Evolutionary conservation across 2,888 invertebrate species (phyloP).

Genomic region (Lasioglossum vierecki): DNA sequence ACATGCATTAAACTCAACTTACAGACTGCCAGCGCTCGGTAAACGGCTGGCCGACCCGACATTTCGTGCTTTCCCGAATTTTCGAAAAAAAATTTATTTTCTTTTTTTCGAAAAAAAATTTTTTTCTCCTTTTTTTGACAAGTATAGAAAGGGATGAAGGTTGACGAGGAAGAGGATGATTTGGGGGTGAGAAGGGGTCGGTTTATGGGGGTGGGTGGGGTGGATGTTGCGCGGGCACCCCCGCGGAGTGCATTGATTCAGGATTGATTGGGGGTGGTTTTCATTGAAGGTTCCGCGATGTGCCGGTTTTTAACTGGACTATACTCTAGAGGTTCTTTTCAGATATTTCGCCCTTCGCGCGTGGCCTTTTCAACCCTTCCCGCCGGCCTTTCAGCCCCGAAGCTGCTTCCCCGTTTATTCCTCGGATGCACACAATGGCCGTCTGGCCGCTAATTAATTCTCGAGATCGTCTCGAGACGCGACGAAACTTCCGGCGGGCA

Average conservation of each 20-base stretch:
- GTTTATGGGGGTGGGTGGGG: conserved; percentile 24
- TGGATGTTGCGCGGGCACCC: neutral
- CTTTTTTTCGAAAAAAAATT: too few species aligned
- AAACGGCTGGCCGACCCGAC: conserved; percentile 69
- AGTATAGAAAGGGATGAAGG: too few species aligned
- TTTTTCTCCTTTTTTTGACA: too few species aligned
- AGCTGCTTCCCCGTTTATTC: conserved; percentile 44
- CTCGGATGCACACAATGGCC: conserved; percentile 55
- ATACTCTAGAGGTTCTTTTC: neutral
- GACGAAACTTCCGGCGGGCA: neutral
- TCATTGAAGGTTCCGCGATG: conserved; percentile 21
- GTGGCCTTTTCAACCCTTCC: neutral
- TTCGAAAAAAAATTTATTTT: neutral
- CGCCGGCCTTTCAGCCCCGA: neutral
- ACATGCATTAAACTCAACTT: conserved; percentile 92
- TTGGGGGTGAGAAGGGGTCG: neutral
- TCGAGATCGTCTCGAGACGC: conserved; percentile 63
- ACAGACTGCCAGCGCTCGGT: conserved; percentile 82
- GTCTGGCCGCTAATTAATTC: conserved; percentile 68
- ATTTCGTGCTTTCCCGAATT: conserved; percentile 56
- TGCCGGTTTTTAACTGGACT: neutral
- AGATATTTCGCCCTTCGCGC: conserved; percentile 16
- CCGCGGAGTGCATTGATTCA: neutral
- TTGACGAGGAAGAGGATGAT: too few species aligned
- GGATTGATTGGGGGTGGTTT: conserved; percentile 7